Evolutionary conservation across 2,888 invertebrate species (phyloP), one percentile per base, ranked within the genome.

Genomic region (Meiosimyza platycephala): DNA sequence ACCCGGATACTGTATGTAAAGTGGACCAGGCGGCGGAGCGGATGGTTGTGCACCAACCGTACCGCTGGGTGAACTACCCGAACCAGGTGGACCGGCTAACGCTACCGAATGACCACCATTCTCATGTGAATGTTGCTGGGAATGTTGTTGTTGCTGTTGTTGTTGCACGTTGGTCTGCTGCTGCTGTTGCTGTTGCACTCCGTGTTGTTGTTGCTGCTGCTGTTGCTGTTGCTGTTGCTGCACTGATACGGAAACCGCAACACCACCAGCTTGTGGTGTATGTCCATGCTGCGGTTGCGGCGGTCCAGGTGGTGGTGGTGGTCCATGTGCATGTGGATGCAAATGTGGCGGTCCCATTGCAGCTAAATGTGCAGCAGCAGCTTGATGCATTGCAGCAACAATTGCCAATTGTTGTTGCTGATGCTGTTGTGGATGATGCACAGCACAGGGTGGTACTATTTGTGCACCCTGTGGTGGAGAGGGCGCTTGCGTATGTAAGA

Each of bases 1-100:
- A 54, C 85, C 82, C 52, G 85, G 83, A 78, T 86, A 87, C 78
- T 85, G 86, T 74, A 87, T 86, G 77, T 86, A 87, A 11, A 87
- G 78, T 12, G 85, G 83, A 12, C 84, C 83, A 3, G 85, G 83
- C 1, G 82, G 83, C 71, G 84, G 77, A 16, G 78, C 78, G 0
- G 80, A 76, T 6, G 77, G 78, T 12, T 79, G 78, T 64, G 81
- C 76, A 40, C 40, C 78, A 57, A 72, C 80, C 7, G 71, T 76
- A 40, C 76, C 75, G 33, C 75, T 75, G 7, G 75, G 74, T 57
- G 80, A 78, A 7, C 78, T 62, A 9, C 79, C 80, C 71, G 79
- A 79, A n/a, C 80, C 81, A 11, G 80, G 80, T 6, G 51, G 51
- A 57, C 57, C 28, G 13, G 57, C 4, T 57, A 28, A 1, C 15